Evolutionary conservation across 2,888 invertebrate genomes (phyloP).

Genomic region (Apantesis nais): DNA sequence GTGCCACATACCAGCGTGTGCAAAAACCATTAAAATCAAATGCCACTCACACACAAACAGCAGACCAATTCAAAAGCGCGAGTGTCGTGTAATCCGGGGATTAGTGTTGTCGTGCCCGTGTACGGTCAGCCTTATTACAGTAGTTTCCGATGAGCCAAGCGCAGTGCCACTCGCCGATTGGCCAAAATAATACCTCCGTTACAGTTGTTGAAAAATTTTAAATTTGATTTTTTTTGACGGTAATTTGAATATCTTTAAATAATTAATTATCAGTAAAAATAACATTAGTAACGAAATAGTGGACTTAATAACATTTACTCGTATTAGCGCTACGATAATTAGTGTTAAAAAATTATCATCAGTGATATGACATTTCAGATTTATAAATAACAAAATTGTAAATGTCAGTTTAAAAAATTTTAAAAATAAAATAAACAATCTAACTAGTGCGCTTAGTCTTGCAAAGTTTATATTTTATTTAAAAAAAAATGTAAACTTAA

Average conservation of each 20-base stretch:
- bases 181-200: conserved; percentile 47
- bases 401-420: neutral
- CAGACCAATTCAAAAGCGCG: conserved; percentile 20
- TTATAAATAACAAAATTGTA: too few relatives aligned
- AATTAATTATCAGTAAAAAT: neutral
- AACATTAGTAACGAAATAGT: neutral
- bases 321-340: too few relatives aligned
- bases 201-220: conserved; percentile 2
- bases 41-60: conserved; percentile 23
- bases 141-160: conserved; percentile 51
- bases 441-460: neutral
- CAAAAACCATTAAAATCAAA: conserved; percentile 16
- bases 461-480: neutral
- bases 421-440: neutral
- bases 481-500: neutral
- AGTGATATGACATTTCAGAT: too few relatives aligned
- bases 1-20: conserved; percentile 17
- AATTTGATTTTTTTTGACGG: conserved; percentile 1
- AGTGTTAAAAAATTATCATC: too few relatives aligned
- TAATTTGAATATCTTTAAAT: neutral
- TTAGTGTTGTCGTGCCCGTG: conserved; percentile 52
- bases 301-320: neutral
- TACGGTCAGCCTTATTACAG: conserved; percentile 60
- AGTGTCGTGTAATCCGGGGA: conserved; percentile 53
- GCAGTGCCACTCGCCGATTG: conserved; percentile 60